phyloP scores from a whole-genome alignment of 2,797 vertebrate genomes.

The Forpus xanthops region DNA sequence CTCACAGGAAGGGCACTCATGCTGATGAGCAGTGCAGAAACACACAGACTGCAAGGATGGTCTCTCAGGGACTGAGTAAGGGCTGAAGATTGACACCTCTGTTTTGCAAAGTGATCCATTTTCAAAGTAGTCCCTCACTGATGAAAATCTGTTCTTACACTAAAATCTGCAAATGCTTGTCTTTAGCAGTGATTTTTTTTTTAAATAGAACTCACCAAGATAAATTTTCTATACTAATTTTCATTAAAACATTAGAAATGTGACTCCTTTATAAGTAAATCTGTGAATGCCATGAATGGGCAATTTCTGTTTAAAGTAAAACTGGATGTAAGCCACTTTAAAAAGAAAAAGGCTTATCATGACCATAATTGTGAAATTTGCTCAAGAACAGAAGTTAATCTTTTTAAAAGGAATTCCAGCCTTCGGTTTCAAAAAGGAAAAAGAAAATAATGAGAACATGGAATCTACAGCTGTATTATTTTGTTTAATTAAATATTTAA shows the following conservation, averaged over 20 bases:
- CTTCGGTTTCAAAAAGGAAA: background rate
- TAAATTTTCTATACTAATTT: background rate
- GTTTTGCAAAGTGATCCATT: background rate
- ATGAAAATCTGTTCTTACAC: background rate
- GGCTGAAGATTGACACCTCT: background rate
- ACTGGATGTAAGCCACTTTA: background rate
- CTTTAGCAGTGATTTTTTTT: background rate
- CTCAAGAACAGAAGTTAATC: background rate
- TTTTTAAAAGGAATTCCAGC: background rate
- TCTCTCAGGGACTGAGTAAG: background rate
- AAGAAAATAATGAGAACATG: background rate
- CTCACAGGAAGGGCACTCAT: background rate
- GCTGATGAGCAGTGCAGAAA: background rate
- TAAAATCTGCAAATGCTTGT: background rate
- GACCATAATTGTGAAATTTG: background rate
- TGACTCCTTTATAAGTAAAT: background rate
- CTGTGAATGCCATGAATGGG: background rate
- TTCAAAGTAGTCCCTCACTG: background rate
- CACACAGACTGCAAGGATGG: background rate
- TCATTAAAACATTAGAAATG: background rate
- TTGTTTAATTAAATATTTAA: background rate
- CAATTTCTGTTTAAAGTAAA: slow-evolving; percentile 9
- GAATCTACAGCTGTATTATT: background rate
- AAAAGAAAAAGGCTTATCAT: background rate
- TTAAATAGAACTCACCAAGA: background rate